These are phyloP conservation scores for Mandrillus leucophaeus DNA, from an alignment of 2,113 vertebrate genomes.

Conservation along the genomic window DNA sequence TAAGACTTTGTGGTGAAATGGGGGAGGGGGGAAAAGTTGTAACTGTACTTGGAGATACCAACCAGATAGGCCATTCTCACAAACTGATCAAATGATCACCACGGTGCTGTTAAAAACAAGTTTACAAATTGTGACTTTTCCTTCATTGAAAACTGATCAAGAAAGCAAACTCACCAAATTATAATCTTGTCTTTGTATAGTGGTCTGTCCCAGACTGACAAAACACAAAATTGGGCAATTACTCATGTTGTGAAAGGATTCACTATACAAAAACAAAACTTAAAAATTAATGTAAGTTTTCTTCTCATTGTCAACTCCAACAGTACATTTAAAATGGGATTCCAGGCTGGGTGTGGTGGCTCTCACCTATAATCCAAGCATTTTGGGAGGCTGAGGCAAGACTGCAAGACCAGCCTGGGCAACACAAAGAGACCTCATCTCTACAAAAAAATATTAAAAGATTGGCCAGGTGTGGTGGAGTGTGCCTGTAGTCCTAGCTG, in stretches of 20 bases:
- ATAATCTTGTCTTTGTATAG: neutral
- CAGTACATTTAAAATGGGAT: conserved; percentile 24
- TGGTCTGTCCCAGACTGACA: neutral
- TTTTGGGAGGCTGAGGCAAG: neutral
- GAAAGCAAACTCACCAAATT: neutral
- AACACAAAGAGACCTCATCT: neutral
- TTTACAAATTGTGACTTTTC: neutral
- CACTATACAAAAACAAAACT: neutral
- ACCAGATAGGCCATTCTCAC: neutral
- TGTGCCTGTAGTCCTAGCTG: too few species aligned
- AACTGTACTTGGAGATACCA: neutral
- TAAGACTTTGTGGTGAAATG: neutral
- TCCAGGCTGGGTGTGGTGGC: neutral
- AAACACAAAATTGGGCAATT: conserved; percentile 20
- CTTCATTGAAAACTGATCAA: neutral
- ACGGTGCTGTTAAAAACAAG: neutral
- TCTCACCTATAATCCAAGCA: neutral
- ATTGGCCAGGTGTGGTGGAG: too few species aligned
- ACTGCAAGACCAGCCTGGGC: neutral
- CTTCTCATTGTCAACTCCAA: neutral
- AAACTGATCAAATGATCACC: neutral
- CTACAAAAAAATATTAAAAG: too few species aligned
- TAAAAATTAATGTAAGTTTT: neutral
- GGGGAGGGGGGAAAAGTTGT: neutral
- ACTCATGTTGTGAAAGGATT: neutral